These are phyloP conservation scores for Gari tellinella DNA, from an alignment of 2,888 invertebrate genomes.

Conservation along the genomic window DNA sequence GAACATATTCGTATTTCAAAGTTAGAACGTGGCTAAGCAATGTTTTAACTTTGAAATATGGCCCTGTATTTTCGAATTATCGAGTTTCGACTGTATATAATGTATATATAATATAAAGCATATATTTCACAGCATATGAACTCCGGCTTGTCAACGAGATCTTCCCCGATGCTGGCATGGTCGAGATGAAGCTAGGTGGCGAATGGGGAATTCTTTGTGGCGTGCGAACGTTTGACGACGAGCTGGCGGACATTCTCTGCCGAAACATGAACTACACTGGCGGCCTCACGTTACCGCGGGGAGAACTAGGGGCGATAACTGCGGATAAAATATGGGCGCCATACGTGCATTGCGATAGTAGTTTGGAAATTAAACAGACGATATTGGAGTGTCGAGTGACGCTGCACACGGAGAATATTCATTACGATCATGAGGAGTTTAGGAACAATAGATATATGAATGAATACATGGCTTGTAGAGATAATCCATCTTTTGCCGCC, in stretches of 20 bases:
- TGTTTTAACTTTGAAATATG: no score
- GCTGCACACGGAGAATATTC: conserved; percentile 45
- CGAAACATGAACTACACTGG: conserved; percentile 55
- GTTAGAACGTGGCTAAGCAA: no score
- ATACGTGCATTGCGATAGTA: conserved; percentile 37
- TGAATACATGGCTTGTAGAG: conserved; percentile 43
- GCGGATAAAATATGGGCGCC: conserved; percentile 43
- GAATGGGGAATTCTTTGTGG: conserved; percentile 55
- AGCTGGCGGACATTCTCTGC: conserved; percentile 49
- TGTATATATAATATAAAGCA: no score
- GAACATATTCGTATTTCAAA: no score
- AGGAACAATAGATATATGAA: conserved; percentile 43
- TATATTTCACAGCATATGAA: conserved; percentile 43
- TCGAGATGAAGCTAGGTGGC: conserved; percentile 50
- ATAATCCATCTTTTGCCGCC: conserved; percentile 43
- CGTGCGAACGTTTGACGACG: conserved; percentile 42
- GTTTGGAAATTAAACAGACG: conserved; percentile 13
- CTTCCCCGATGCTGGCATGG: conserved; percentile 40
- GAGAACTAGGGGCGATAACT: conserved; percentile 28
- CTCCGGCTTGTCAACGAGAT: conserved; percentile 40
- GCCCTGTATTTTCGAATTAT: no score
- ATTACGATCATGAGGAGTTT: conserved; percentile 23
- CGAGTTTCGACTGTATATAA: no score
- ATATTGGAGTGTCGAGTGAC: conserved; percentile 49
- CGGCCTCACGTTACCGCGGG: conserved; percentile 34